Evolutionary conservation across 2,797 vertebrate genomes (phyloP), one percentile per base, ranked within the genome.

Genomic region (Falco concolor): DNA sequence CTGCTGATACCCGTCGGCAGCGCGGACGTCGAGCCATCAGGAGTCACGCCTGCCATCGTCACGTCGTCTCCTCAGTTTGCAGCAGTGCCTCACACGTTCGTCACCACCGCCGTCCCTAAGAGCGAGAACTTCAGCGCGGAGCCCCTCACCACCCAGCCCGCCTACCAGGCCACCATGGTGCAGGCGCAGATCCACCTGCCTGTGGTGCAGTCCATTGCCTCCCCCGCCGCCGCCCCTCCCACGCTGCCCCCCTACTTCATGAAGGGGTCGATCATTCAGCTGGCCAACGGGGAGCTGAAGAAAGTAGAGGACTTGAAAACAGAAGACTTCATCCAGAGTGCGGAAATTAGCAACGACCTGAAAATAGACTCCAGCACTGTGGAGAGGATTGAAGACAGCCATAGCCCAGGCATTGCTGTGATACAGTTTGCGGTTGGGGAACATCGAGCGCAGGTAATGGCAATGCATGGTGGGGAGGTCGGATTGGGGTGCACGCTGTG

Each of bases 331-430:
- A 99, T 99, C 91, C 99, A 99, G 98, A 99, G 99, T 2, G 99
- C 99, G 0, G 99, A 99, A 97, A 99, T 99, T 57, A 99, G 99
- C 98, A 99, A 97, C 2, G 99, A 99, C 96, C 98, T 99, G 96
- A 99, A 99, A 98, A 99, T 99, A 53, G 99, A 99, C 98, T 99
- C 99, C 59, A 99, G 99, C 98, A 99, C 99, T 3, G 99, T 99
- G 97, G 99, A 99, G 98, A 98, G 99, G 93, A 99, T 99, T 5
- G 99, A 99, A 81, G 98, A 98, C 90, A 98, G 99, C 98, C 99
- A 98, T 97, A 98, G 98, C 75, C 98, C 98, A 8, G 98, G 99
- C 96, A 98, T 98, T 24, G 99, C 99, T 5, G 98, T 99, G 84
- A 99, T 99, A 80, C 99, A 99, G 97, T 99, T 99, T 93, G 99